Evolutionary conservation across 2,113 vertebrate genomes (phyloP).

Genomic region (Pseudorhombus dupliciocellatus): DNA sequence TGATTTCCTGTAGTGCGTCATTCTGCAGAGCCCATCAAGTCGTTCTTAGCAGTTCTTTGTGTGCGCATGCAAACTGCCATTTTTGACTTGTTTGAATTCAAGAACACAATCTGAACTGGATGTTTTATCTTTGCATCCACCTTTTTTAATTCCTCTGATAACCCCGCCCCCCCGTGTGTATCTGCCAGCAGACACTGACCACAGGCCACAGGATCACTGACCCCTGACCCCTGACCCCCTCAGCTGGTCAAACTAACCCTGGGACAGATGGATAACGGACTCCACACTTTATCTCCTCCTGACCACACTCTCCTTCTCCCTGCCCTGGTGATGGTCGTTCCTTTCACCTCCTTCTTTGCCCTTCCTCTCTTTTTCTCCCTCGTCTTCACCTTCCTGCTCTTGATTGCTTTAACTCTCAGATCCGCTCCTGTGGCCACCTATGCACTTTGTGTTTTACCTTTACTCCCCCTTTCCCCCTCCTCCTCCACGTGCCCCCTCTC

Average conservation of each 20-base stretch:
- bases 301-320: constrained; percentile 62
- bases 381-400: constrained; percentile 21
- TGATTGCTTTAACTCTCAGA: constrained; percentile 24
- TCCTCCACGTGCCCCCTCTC: not conserved
- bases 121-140: constrained; percentile 9
- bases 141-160: constrained; percentile 18
- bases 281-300: constrained; percentile 71
- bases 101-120: not conserved
- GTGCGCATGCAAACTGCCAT: not conserved
- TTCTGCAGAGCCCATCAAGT: too few species aligned
- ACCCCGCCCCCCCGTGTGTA: constrained; percentile 43
- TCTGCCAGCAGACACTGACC: constrained; percentile 61
- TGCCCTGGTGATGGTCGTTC: constrained; percentile 41
- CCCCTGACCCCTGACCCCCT: constrained; percentile 72
- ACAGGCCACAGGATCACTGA: constrained; percentile 51
- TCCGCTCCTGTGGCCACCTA: constrained; percentile 28
- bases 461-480: constrained; percentile 17
- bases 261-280: constrained; percentile 79
- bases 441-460: constrained; percentile 12
- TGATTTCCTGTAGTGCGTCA: too few species aligned
- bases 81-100: not conserved
- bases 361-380: constrained; percentile 3
- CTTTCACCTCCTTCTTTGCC: constrained; percentile 50
- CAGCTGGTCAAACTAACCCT: constrained; percentile 77
- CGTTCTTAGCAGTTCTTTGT: too few species aligned